Base-by-base conservation (phyloP, 2,888 invertebrate species). In the Hyppa rectilinea region DNA sequence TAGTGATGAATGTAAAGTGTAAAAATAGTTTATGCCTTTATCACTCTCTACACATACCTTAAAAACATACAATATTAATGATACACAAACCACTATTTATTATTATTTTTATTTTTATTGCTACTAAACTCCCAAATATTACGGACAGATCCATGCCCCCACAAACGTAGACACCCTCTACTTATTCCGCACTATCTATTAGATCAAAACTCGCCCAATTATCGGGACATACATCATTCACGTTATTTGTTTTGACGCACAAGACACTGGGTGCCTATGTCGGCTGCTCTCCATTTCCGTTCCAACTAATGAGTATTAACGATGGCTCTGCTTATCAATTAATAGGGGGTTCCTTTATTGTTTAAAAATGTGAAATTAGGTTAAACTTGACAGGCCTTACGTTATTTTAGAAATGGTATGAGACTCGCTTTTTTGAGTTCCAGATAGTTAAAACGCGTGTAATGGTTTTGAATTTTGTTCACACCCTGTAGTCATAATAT, bases 161-260 rank as follows among this genome's bases (percentile, higher is more conserved):
- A 29, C 45, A 4, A 31, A 68, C 23, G n/a, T 34, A 40, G 71
- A 59, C 49, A 61, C 76, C 65, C 76, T 83, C 86, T 85, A 84
- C 85, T 79, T 75, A 87, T 88, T 88, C 85, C 61, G 74, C 74
- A 83, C 70, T 92, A 92, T 92, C 90, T 83, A 83, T 71, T 86
- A 81, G 89, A 94, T 93, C 92, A 89, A 88, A 91, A 90, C 87
- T 86, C 87, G 90, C 89, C 90, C 92, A 91, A 94, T 94, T 94
- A 95, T 91, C 90, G 89, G 85, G 79, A 90, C 93, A 95, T 95
- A 90, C 87, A 94, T 95, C 94, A 94, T 93, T 83, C 74, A 78
- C 85, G 88, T 91, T 93, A 93, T 93, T 94, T 94, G 93, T 93
- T 94, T 91, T 93, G 94, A 94, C 93, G 90, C 89, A 83, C 82